Evolutionary conservation across 2,113 vertebrate genomes (phyloP).

Genomic region (Ctenodactylus gundi): DNA sequence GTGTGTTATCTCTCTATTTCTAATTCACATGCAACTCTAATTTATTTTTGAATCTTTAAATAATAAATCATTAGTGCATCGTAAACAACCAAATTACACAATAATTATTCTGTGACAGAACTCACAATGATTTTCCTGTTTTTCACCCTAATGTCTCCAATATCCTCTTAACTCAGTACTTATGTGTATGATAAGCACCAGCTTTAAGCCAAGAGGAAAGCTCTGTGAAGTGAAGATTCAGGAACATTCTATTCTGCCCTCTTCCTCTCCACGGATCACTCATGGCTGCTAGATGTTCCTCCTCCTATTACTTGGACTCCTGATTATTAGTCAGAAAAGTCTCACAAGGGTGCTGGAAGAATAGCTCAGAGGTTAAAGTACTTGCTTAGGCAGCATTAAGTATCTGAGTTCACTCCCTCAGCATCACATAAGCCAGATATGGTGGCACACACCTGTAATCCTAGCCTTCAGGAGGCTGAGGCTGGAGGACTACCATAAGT

Average conservation of each 20-base stretch:
- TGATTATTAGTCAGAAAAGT: neutral
- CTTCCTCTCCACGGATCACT: too few relatives aligned
- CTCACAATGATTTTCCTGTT: neutral
- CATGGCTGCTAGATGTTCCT: too few relatives aligned
- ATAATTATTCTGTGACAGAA: neutral
- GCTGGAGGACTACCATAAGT: too few relatives aligned
- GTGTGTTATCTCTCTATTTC: neutral
- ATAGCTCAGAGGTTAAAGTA: too few relatives aligned
- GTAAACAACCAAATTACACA: constrained; percentile 26
- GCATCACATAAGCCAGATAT: too few relatives aligned
- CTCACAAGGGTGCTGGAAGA: too few relatives aligned
- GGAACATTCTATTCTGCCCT: neutral
- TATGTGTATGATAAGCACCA: neutral
- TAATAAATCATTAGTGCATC: neutral
- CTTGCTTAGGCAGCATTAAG: too few relatives aligned
- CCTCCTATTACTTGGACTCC: neutral
- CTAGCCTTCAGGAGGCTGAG: too few relatives aligned
- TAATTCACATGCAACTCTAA: neutral
- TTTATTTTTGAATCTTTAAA: neutral
- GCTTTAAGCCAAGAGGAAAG: neutral
- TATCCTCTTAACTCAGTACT: neutral
- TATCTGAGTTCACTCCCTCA: too few relatives aligned
- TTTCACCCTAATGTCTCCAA: neutral
- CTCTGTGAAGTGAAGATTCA: neutral
- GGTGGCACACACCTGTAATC: too few relatives aligned